Conservation (phyloP, 2,888 invertebrate species). For the Lasius platythorax region DNA sequence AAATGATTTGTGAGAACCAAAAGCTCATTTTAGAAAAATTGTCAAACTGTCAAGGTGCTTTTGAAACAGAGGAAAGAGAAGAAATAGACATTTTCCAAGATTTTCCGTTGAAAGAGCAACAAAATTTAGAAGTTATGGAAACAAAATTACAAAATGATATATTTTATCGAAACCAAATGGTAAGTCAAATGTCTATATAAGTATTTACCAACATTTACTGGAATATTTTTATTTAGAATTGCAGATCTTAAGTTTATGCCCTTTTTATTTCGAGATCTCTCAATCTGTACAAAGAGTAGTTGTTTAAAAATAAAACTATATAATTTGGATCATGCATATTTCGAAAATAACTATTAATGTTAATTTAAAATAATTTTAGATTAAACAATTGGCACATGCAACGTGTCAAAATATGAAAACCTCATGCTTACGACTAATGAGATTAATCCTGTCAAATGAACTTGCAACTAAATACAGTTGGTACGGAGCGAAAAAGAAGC, state of each 20-base stretch:
- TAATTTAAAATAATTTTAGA: constrained; percentile 7
- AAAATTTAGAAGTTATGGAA: too few relatives aligned
- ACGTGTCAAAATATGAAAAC: neutral
- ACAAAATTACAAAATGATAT: too few relatives aligned
- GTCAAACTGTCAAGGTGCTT: neutral
- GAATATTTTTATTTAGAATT: too few relatives aligned
- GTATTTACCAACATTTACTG: too few relatives aligned
- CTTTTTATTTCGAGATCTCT: too few relatives aligned
- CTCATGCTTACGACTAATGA: neutral
- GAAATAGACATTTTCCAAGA: neutral
- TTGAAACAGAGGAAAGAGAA: neutral
- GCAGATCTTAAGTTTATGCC: too few relatives aligned
- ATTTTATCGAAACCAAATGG: too few relatives aligned
- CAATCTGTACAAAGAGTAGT: too few relatives aligned
- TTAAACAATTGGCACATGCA: neutral
- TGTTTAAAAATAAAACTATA: too few relatives aligned
- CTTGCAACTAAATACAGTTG: neutral
- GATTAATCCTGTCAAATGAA: neutral
- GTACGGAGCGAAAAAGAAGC: neutral
- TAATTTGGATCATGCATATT: neutral
- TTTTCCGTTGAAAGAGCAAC: neutral
- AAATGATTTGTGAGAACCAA: neutral
- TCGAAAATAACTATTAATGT: neutral
- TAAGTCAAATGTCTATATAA: too few relatives aligned
- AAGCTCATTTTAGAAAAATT: neutral